phyloP scores from a whole-genome alignment of 2,888 invertebrate species.

The Ichneumoninae sp. region DNA sequence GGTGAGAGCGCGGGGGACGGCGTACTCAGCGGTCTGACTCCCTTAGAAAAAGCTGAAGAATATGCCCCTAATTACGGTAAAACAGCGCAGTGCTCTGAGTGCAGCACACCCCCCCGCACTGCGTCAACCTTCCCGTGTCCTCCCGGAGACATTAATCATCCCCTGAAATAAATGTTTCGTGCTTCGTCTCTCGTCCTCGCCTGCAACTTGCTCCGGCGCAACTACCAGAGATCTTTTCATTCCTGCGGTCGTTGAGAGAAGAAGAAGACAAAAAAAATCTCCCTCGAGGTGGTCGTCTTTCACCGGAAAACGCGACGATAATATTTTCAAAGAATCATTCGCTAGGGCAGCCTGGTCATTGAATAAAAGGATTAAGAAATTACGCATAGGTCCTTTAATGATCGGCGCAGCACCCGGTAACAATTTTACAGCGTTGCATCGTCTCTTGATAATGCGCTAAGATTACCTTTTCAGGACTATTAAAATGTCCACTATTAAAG shows the following conservation, averaged over 20 bases:
- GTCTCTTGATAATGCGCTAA: no score
- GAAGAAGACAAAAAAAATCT: conserved; percentile 1
- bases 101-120: conserved; percentile 74
- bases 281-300: conserved; percentile 30
- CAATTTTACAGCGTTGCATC: no score
- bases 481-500: no score
- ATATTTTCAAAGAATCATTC: conserved; percentile 6
- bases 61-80: conserved; percentile 82
- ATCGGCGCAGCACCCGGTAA: not conserved
- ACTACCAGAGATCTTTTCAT: conserved; percentile 61
- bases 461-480: no score
- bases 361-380: not conserved
- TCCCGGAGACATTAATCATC: conserved; percentile 77
- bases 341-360: not conserved
- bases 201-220: conserved; percentile 48
- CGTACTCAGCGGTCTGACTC: conserved; percentile 69
- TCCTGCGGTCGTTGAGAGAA: conserved; percentile 37
- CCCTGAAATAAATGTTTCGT: conserved; percentile 74
- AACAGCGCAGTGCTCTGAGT: conserved; percentile 78
- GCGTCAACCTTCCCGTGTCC: conserved; percentile 76
- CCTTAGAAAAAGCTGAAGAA: conserved; percentile 78
- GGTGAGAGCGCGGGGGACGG: conserved; percentile 62
- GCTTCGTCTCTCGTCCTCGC: conserved; percentile 60
- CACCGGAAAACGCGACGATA: not conserved
- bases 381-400: not conserved